phyloP scores from a whole-genome alignment of 2,113 vertebrate genomes.

The Sphaerodactylus townsendi region DNA sequence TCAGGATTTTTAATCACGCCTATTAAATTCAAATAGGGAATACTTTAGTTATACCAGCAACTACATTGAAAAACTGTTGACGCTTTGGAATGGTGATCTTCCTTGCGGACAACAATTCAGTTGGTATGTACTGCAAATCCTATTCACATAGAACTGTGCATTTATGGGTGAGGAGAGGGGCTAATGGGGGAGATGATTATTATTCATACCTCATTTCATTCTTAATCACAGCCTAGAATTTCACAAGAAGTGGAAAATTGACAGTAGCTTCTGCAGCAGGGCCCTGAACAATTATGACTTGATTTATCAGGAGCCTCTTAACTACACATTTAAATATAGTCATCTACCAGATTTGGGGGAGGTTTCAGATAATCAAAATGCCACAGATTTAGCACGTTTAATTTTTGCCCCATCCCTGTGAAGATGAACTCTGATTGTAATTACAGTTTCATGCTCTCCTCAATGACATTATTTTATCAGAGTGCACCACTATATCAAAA shows the following conservation, averaged over 20 bases:
- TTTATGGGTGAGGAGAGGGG: constrained; percentile 11
- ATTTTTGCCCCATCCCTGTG: constrained; percentile 74
- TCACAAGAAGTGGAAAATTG: constrained; percentile 62
- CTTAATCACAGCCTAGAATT: constrained; percentile 72
- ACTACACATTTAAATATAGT: constrained; percentile 64
- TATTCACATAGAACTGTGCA: constrained; percentile 19
- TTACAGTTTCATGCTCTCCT: constrained; percentile 74
- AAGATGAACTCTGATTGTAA: constrained; percentile 81
- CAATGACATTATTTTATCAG: constrained; percentile 75
- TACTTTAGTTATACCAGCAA: background rate
- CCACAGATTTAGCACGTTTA: constrained; percentile 77
- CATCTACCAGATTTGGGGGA: constrained; percentile 70
- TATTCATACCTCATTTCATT: constrained; percentile 63
- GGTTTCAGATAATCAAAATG: constrained; percentile 77
- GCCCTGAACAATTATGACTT: constrained; percentile 73
- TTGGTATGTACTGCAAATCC: constrained; percentile 13
- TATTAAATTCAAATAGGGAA: constrained; percentile 13
- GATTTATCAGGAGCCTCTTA: constrained; percentile 74
- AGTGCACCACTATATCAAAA: constrained; percentile 56
- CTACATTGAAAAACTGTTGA: no score
- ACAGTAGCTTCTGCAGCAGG: constrained; percentile 55
- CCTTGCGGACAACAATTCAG: constrained; percentile 14
- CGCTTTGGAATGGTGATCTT: constrained; percentile 20
- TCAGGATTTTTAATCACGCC: background rate
- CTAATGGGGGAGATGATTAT: constrained; percentile 49